Base-by-base conservation (phyloP, 2,113 vertebrate species). In the Gallinago media region DNA sequence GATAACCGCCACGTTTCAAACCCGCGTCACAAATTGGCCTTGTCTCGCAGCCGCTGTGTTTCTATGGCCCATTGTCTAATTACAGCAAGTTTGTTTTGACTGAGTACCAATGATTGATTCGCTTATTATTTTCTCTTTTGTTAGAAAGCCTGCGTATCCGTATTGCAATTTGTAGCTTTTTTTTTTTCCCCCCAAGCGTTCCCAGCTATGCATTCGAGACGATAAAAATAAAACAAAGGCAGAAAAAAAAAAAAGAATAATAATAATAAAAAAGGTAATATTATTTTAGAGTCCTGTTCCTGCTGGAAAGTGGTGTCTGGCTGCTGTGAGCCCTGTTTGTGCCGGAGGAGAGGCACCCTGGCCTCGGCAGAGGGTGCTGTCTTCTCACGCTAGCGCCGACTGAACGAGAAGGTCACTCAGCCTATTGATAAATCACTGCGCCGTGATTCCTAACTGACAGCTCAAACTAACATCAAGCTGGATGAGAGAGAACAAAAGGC, bases 401-500 rank as follows among this genome's bases (percentile, higher is more conserved):
- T 61, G 81, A 97, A 89, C 97, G 97, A 98, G 99, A 99, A 99
- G 99, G 99, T 99, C 99, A 99, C 99, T 99, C 98, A 97, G 98
- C 98, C 98, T 99, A 99, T 99, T 99, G 99, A 99, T 99, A 99
- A 99, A 99, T 99, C 99, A 99, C 99, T 98, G 99, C 97, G 99
- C 99, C 99, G 99, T 99, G 99, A 99, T 99, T 99, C 99, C 99
- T 99, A 98, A 99, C 99, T 99, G 99, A 99, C 99, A 99, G 99
- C 99, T 99, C 99, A 99, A 99, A 99, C 99, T 99, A 99, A 99
- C 99, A 99, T 99, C 99, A 99, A 99, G 99, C 99, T 98, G 99
- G 99, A 99, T 99, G 99, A 99, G 98, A 99, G 98, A 99, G 99
- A 99, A 99, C 99, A 99, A 99, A 99, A 99, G 99, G 99, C 99